Evolutionary conservation across 2,888 invertebrate species (phyloP).

Genomic region (Ischnus inquisitorius): DNA sequence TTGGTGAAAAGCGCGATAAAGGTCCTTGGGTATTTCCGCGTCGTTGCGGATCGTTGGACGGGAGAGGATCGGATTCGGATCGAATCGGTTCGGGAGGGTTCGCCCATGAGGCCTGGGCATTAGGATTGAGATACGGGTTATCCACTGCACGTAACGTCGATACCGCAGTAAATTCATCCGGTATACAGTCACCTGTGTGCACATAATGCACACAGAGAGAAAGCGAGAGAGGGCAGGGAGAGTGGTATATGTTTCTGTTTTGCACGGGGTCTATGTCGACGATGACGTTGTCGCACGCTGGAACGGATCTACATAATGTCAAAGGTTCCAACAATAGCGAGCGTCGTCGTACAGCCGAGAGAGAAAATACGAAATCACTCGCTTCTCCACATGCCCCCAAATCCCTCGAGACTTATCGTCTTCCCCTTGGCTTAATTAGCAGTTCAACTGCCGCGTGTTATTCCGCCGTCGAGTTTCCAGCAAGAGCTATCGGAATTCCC

Average conservation of each 20-base stretch:
- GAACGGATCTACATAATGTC: slow-evolving; percentile 73
- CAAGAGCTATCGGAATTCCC: too few relatives aligned
- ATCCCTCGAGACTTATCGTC: slow-evolving; percentile 42
- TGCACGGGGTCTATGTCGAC: background rate
- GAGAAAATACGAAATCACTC: background rate
- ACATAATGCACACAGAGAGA: background rate
- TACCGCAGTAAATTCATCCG: background rate
- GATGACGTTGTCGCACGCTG: slow-evolving; percentile 42
- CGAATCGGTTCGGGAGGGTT: background rate
- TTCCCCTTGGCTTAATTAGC: slow-evolving; percentile 28
- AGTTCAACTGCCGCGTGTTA: background rate
- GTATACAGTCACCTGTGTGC: background rate
- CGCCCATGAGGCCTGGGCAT: background rate
- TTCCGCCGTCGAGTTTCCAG: background rate
- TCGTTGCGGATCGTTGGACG: background rate
- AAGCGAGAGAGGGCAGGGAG: too few relatives aligned
- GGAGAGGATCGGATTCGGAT: background rate
- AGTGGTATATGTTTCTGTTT: background rate
- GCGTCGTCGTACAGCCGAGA: slow-evolving; percentile 38
- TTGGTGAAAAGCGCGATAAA: background rate
- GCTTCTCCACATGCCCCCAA: background rate
- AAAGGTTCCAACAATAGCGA: slow-evolving; percentile 75
- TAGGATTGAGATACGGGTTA: background rate
- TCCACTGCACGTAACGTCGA: background rate
- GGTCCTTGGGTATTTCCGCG: background rate